Evolutionary conservation across 2,113 vertebrate genomes (phyloP).

Genomic region (Corapipo altera): DNA sequence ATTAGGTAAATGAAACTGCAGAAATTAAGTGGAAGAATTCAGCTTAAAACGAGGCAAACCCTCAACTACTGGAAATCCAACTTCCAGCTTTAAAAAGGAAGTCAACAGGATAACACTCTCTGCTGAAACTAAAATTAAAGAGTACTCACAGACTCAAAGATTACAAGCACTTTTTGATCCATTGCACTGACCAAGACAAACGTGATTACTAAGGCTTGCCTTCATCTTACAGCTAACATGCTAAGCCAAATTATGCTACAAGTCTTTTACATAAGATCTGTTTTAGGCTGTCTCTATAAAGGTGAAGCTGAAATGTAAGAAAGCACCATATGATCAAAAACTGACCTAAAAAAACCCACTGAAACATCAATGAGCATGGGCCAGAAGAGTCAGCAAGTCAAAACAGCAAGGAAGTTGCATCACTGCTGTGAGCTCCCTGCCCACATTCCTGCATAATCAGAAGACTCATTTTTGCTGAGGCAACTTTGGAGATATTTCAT

Average conservation of each 20-base stretch:
- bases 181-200: not conserved
- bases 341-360: not conserved
- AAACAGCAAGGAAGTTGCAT: not conserved
- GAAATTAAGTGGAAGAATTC: not conserved
- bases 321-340: not conserved
- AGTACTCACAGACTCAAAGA: not conserved
- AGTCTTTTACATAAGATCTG: not conserved
- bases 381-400: not conserved
- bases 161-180: not conserved
- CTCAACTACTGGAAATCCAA: not conserved
- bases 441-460: constrained; percentile 36
- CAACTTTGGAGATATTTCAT: constrained; percentile 16
- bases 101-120: not conserved
- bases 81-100: not conserved
- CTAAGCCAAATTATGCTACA: not conserved
- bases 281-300: not conserved
- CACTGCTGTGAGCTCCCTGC: not conserved
- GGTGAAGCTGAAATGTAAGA: not conserved
- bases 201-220: not conserved
- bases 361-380: not conserved
- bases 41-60: not conserved
- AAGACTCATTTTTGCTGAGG: constrained; percentile 33
- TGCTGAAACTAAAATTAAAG: not conserved
- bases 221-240: not conserved
- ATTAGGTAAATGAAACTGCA: not conserved